These are phyloP conservation scores for Idaea aversata DNA, from an alignment of 2,888 invertebrate species.

Conservation along the genomic window DNA sequence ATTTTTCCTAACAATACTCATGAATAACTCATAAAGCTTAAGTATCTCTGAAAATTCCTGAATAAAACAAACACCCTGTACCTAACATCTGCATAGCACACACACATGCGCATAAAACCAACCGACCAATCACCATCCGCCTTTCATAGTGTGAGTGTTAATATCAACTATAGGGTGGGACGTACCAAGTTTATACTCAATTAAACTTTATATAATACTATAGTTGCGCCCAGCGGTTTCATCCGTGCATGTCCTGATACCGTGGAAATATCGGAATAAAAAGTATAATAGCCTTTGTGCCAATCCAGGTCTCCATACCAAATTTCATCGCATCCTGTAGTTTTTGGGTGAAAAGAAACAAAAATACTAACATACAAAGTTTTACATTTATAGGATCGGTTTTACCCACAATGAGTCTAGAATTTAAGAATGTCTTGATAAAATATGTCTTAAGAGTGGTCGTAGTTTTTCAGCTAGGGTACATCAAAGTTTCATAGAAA, in stretches of 20 bases:
- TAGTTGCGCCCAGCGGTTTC: neutral
- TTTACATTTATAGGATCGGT: neutral
- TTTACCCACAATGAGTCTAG: neutral
- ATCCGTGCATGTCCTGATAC: neutral
- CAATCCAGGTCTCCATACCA: neutral
- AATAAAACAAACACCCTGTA: slow-evolving; percentile 40
- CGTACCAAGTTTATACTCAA: slow-evolving; percentile 44
- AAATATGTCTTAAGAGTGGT: neutral
- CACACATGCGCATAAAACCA: slow-evolving; percentile 42
- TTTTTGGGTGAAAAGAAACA: neutral
- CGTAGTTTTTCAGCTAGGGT: neutral
- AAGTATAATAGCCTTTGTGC: neutral
- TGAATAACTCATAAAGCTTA: too few species aligned
- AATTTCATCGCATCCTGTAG: neutral
- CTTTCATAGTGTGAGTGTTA: slow-evolving; percentile 7
- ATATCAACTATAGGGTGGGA: slow-evolving; percentile 24
- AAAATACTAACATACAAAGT: neutral
- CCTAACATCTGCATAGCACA: slow-evolving; percentile 51
- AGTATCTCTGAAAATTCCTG: neutral
- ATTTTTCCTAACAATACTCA: too few species aligned
- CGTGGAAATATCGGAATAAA: neutral
- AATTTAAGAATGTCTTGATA: neutral
- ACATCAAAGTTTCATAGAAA: neutral
- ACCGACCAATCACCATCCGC: slow-evolving; percentile 37
- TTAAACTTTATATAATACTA: slow-evolving; percentile 40